Evolutionary conservation across 2,113 vertebrate genomes (phyloP).

Genomic region (Asarcornis scutulata): DNA sequence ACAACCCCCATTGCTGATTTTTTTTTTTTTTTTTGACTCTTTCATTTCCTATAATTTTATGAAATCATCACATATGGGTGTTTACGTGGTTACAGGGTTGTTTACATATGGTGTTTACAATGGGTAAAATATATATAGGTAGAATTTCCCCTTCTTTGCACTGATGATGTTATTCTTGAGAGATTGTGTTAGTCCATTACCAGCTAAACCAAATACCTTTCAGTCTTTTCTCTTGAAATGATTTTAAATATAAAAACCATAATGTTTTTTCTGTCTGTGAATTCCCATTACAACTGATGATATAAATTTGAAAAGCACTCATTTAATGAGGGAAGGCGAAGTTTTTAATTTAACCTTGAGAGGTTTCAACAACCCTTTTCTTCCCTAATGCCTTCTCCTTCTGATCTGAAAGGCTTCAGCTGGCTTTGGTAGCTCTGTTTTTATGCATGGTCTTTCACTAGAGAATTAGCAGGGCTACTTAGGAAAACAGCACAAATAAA

Average conservation of each 20-base stretch:
- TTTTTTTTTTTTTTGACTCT: background rate
- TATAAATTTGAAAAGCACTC: background rate
- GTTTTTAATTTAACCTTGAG: slow-evolving; percentile 15
- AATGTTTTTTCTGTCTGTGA: background rate
- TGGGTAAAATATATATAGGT: background rate
- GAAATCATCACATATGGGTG: background rate
- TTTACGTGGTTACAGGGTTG: no score
- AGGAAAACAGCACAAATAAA: slow-evolving; percentile 31
- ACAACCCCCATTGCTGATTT: background rate
- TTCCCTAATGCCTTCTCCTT: background rate
- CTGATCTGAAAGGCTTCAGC: background rate
- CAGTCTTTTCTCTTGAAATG: background rate
- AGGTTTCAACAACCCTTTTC: slow-evolving; percentile 38
- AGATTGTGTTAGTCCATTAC: background rate
- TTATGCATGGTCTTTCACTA: background rate
- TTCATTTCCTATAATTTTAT: background rate
- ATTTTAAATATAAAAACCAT: background rate
- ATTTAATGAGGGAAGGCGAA: slow-evolving; percentile 6
- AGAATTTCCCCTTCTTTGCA: slow-evolving; percentile 6
- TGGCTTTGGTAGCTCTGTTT: background rate
- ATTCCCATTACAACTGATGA: background rate
- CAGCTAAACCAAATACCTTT: background rate
- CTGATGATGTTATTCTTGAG: background rate
- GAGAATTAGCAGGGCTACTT: slow-evolving; percentile 12
- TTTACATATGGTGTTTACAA: background rate